Evolutionary conservation across 2,113 vertebrate genomes (phyloP).

Genomic region (Gymnogyps californianus): DNA sequence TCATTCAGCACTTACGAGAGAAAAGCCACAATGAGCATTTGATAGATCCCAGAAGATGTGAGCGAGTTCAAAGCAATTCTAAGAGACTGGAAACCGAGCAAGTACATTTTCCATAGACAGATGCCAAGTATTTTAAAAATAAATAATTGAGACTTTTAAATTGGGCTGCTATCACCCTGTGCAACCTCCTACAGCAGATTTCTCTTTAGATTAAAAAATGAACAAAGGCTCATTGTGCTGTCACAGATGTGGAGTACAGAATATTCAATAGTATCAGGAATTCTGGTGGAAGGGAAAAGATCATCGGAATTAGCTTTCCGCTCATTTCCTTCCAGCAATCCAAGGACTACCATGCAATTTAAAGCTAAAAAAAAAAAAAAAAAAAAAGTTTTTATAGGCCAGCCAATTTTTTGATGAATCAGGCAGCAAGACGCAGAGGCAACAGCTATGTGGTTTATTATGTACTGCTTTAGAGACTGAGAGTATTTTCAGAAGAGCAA

Average conservation of each 20-base stretch:
- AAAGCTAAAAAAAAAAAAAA: neutral
- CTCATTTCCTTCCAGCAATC: slow-evolving; percentile 32
- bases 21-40: slow-evolving; percentile 46
- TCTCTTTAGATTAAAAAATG: slow-evolving; percentile 54
- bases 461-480: neutral
- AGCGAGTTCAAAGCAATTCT: slow-evolving; percentile 51
- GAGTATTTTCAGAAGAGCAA: slow-evolving; percentile 34
- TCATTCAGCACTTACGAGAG: slow-evolving; percentile 14
- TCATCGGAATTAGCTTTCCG: slow-evolving; percentile 20
- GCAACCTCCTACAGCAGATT: slow-evolving; percentile 50
- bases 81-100: slow-evolving; percentile 38
- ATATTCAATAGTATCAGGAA: slow-evolving; percentile 28
- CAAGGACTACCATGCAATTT: slow-evolving; percentile 20
- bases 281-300: slow-evolving; percentile 26
- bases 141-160: slow-evolving; percentile 68
- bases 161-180: slow-evolving; percentile 53
- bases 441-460: neutral
- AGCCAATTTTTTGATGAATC: slow-evolving; percentile 19
- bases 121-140: slow-evolving; percentile 63
- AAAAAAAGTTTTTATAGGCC: neutral
- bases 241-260: slow-evolving; percentile 55
- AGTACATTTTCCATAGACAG: slow-evolving; percentile 46
- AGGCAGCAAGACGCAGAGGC: neutral
- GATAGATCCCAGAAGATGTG: slow-evolving; percentile 52
- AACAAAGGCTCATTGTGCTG: slow-evolving; percentile 66